Percentiles rank a stretch among this genome's conserved stretches.
These are phyloP conservation scores for Falco rusticolus DNA, from an alignment of 2,797 vertebrate genomes.

Conservation along the genomic window DNA sequence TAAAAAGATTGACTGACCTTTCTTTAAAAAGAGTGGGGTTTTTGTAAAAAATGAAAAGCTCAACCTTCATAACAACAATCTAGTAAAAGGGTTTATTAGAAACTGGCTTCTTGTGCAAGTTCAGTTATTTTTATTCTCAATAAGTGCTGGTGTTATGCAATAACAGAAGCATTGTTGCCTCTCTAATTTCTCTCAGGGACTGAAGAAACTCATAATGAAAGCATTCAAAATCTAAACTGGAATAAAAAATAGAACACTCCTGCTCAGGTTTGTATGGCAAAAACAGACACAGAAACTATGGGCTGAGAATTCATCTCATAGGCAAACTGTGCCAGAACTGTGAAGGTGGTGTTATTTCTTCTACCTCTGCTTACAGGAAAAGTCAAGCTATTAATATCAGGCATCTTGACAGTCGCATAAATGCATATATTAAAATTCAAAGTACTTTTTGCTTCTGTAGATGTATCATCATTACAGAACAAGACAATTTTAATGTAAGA, in stretches of 20 bases:
- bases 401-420: constrained; percentile 16
- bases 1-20: constrained; percentile 62
- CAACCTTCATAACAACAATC: constrained; percentile 15
- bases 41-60: constrained; percentile 43
- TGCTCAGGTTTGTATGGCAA: background rate
- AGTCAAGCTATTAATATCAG: constrained; percentile 46
- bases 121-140: constrained; percentile 42
- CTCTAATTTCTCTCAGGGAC: constrained; percentile 19
- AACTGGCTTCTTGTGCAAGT: constrained; percentile 4
- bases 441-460: constrained; percentile 25
- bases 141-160: constrained; percentile 25
- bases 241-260: background rate
- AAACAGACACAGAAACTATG: background rate
- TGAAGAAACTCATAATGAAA: constrained; percentile 28
- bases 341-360: constrained; percentile 43
- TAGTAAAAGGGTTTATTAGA: constrained; percentile 42
- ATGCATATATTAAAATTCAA: constrained; percentile 22
- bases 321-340: background rate
- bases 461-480: constrained; percentile 13
- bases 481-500: background rate
- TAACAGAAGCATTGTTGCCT: constrained; percentile 12
- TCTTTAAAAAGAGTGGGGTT: constrained; percentile 1
- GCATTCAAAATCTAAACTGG: constrained; percentile 19
- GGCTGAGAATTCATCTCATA: background rate
- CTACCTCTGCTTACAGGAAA: constrained; percentile 39